Percentiles rank a stretch among this genome's conserved stretches.
These are phyloP conservation scores for Pangasius krempfi DNA, from an alignment of 2,797 vertebrate genomes.

Conservation along the genomic window DNA sequence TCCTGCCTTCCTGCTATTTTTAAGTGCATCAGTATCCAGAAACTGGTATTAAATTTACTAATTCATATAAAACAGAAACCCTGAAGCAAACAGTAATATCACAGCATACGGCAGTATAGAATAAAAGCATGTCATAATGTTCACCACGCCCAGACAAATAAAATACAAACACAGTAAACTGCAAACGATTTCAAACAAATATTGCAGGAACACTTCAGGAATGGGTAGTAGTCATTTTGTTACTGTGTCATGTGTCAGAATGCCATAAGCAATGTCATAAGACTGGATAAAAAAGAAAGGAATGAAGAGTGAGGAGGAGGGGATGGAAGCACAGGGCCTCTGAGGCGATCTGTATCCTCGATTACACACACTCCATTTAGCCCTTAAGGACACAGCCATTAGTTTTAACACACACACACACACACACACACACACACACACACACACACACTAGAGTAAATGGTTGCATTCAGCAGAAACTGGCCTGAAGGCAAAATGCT, in stretches of 20 bases:
- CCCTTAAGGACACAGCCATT: constrained; percentile 38
- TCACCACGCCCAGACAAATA: neutral
- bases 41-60: neutral
- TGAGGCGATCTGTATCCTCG: constrained; percentile 40
- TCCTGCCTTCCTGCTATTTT: neutral
- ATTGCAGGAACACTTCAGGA: neutral
- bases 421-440: constrained; percentile 29
- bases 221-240: neutral
- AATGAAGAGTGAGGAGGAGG: constrained; percentile 39
- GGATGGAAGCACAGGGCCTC: constrained; percentile 43
- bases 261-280: constrained; percentile 20
- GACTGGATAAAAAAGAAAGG: constrained; percentile 50
- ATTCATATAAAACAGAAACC: neutral
- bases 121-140: neutral
- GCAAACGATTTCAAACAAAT: neutral
- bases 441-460: constrained; percentile 43
- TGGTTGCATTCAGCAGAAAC: constrained; percentile 44
- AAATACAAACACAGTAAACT: neutral
- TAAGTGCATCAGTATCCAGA: neutral
- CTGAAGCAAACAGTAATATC: neutral
- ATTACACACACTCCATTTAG: constrained; percentile 57
- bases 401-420: constrained; percentile 30
- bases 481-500: constrained; percentile 34
- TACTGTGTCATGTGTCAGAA: constrained; percentile 1
- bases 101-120: neutral